Evolutionary conservation across 1,140 invertebrate species (phyloP).

Genomic region (Drosophila aff.): DNA sequence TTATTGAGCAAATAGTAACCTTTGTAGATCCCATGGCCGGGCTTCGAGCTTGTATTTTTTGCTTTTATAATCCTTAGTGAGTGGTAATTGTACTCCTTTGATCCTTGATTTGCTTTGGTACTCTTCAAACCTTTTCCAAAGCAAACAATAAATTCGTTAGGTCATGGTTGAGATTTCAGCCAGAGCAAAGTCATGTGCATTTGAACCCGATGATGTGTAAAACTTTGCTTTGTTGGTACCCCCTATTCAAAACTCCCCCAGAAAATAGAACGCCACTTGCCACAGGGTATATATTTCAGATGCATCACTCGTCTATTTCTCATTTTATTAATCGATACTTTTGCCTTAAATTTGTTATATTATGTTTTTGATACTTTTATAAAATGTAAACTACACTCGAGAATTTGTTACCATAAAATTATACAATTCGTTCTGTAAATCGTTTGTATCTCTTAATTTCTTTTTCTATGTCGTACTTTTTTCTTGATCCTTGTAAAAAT

Average conservation of each 20-base stretch:
- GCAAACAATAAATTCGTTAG: no score
- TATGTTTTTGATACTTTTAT: constrained; percentile 68
- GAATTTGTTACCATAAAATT: constrained; percentile 41
- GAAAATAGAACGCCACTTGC: neutral
- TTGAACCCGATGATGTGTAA: no score
- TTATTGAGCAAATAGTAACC: constrained; percentile 62
- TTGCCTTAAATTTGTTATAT: constrained; percentile 70
- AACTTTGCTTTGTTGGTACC: neutral
- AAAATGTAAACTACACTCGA: constrained; percentile 65
- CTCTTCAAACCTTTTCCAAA: no score
- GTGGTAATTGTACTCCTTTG: no score
- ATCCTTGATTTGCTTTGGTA: no score
- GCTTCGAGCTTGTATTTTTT: neutral
- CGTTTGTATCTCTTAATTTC: constrained; percentile 6
- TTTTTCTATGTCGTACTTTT: neutral
- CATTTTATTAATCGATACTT: constrained; percentile 69
- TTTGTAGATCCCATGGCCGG: neutral
- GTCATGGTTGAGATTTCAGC: no score
- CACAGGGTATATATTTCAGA: constrained; percentile 47
- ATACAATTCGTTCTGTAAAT: constrained; percentile 43
- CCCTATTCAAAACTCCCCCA: neutral
- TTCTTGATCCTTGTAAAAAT: constrained; percentile 14
- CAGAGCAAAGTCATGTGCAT: neutral
- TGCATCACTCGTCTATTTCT: constrained; percentile 77
- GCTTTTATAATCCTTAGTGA: neutral